Evolutionary conservation across 2,113 vertebrate genomes (phyloP), one percentile per base, ranked within the genome.

Genomic region (Aphyosemion australe): DNA sequence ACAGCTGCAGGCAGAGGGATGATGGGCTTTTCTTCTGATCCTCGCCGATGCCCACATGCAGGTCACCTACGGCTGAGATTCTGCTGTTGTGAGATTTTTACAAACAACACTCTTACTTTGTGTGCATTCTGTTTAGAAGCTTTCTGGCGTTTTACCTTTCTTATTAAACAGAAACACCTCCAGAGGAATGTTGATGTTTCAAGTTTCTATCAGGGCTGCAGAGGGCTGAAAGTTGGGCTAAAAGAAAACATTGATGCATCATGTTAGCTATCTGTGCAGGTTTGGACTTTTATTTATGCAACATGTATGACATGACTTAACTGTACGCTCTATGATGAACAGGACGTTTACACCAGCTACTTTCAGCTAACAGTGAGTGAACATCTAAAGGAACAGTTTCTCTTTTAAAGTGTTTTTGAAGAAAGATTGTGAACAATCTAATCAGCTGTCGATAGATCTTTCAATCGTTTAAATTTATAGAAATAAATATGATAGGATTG

Each of bases 11-110:
- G 51, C 59, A 54, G 54, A 37, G 4, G 57, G 62, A 54, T 82
- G 65, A 78, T 65, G 42, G 63, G 70, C 64, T 88, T 82, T 76
- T 67, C 78, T 54, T 55, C n/a, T 65, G 72, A 82, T 80, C 72
- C 69, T 47, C 60, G 54, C 59, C 59, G 61, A 73, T 72, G 43
- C 57, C 59, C 48, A 61, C 53, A 31, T 12, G n/a, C 32, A 42
- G 54, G 46, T 52, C 67, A 68, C 26, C 41, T 56, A 39, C 55
- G 4, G 26, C 42, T 48, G 19, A 42, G 59, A 31, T 50, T 43
- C 14, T 65, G 53, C 14, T 57, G 34, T 61, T 0, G 15, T 74
- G 77, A 80, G 20, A 9, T 34, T 79, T 47, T 76, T 57, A 74
- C 47, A 49, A 80, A 72, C 14, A 42, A 43, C 46, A 10, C 32